Percentiles rank a stretch among this genome's conserved stretches.
Conservation (phyloP, 1,140 invertebrate genomes). For the Phortica variegata region DNA sequence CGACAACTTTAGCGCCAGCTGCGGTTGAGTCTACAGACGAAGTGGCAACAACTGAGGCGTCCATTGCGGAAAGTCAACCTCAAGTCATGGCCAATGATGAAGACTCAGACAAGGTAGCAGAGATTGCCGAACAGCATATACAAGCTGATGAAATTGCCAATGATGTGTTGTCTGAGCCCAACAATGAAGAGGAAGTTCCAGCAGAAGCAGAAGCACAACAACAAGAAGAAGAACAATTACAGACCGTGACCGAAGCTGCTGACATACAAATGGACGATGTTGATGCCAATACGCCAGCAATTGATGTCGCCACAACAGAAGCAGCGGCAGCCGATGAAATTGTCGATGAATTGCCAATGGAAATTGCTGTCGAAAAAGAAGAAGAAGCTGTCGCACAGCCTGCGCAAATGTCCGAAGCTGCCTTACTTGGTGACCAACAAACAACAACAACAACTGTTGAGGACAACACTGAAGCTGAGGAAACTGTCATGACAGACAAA, state of each 20-base stretch:
- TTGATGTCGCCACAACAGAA: neutral
- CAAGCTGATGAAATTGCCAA: neutral
- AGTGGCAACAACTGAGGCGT: neutral
- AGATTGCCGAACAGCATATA: neutral
- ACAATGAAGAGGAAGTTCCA: neutral
- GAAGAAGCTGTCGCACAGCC: neutral
- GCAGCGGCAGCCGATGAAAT: neutral
- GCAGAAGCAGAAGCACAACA: neutral
- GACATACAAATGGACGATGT: neutral
- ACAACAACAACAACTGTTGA: no score
- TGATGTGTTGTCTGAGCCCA: constrained; percentile 1
- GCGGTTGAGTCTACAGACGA: constrained; percentile 11
- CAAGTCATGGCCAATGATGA: neutral
- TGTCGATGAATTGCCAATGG: no score
- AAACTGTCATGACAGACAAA: no score
- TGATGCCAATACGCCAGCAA: no score
- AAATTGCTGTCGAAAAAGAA: neutral
- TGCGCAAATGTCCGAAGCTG: neutral
- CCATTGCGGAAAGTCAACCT: constrained; percentile 11
- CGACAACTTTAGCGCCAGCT: neutral
- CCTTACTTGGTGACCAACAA: no score
- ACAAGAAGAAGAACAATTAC: neutral
- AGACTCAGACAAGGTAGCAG: neutral
- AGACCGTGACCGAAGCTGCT: constrained; percentile 1
- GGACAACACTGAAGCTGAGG: no score